A percentile compares a stretch with the other conserved stretches of the same genome.
Conservation (phyloP, 2,113 vertebrate genomes). For the Cottus gobio region DNA sequence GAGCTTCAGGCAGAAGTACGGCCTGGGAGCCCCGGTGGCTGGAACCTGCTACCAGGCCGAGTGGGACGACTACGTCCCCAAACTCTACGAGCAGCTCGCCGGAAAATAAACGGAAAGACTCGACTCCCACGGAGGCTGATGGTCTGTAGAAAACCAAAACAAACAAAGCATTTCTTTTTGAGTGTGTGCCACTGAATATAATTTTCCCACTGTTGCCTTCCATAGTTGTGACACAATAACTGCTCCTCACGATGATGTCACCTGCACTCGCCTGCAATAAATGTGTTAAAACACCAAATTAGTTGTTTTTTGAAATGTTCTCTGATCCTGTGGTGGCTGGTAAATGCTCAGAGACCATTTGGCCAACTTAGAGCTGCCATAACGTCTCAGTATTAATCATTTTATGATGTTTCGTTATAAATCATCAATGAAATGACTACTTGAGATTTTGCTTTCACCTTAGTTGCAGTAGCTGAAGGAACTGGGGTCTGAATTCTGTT, state of each 20-base stretch:
- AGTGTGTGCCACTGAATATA: neutral
- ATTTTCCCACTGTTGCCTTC: constrained; percentile 8
- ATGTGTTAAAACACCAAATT: constrained; percentile 4
- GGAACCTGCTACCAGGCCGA: constrained; percentile 96
- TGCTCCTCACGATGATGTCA: neutral
- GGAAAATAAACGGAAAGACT: constrained; percentile 83
- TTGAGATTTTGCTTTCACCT: neutral
- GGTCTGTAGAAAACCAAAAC: constrained; percentile 9
- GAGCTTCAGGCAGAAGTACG: constrained; percentile 91
- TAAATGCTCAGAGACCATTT: neutral
- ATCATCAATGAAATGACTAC: neutral
- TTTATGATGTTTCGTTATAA: neutral
- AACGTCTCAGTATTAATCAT: neutral
- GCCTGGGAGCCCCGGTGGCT: constrained; percentile 85
- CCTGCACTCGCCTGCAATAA: constrained; percentile 48
- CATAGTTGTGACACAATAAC: neutral
- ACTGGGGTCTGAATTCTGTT: neutral
- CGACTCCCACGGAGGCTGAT: neutral
- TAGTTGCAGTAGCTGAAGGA: neutral
- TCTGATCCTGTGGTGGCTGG: neutral
- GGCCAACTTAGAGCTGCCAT: no score
- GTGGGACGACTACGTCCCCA: constrained; percentile 96
- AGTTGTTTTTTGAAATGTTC: neutral
- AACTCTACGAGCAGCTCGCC: constrained; percentile 92
- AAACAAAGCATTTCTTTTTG: neutral